Base-by-base conservation (phyloP, 1,140 invertebrate genomes). In the Drosophila sulfurigaster region DNA sequence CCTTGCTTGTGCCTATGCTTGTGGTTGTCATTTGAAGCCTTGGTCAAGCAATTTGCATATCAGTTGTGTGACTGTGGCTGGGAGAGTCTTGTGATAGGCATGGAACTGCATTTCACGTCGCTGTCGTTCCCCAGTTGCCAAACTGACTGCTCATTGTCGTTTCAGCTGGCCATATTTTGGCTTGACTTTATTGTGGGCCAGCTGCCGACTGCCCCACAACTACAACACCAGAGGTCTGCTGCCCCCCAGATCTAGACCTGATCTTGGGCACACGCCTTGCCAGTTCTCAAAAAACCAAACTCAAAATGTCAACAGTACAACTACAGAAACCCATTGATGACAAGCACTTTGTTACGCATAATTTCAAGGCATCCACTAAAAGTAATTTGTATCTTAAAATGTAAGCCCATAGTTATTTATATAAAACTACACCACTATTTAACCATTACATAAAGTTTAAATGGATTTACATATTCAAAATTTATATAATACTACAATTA, bases 21-120 rank as follows among this genome's bases (percentile, higher is more conserved):
- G 16, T 63, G 73, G 68, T 70, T 77, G 82, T 87, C 82, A 86
- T 73, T 82, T 43, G 81, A 70, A 78, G 81, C 57, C 77, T 69
- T 52, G 60, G 16, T 73, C 77, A 79, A 85, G 83, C 73, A 81
- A 88, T 88, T 88, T 88, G 85, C 85, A 88, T 88, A 89, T 88
- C 85, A 89, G 78, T 73, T 67, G 49, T 58, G 56, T 67, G 54
- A 73, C 56, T 62, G 49, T 57, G 16, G 28, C 38, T 78, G 74
- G 66, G 59, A 59, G 48, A 62, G 77, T 80, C 79, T 81, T 62
- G 68, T 75, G 82, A 87, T 87, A 87, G 69, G 70, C 77, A 41
- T 73, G 64, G 51, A 79, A 51, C 72, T 32, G 66, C 79, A 68
- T 73, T 82, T 75, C 16, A 66, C 57, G 67, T 65, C 20, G 20